Evolutionary conservation across 1,140 invertebrate species (phyloP).

Genomic region (Plectrocnemia conspersa): DNA sequence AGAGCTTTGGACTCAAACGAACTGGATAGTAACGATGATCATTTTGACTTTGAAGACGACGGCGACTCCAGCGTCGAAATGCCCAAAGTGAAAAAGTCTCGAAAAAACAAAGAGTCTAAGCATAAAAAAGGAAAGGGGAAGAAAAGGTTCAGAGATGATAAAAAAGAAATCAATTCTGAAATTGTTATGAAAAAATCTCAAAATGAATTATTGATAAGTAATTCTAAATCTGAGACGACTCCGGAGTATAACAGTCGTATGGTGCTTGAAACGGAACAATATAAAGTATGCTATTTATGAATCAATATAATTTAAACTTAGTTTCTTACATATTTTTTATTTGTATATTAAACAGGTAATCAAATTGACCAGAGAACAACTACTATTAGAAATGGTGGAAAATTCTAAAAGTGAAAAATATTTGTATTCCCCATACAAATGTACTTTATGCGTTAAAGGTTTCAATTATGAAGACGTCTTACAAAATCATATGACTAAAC

Average conservation of each 20-base stretch:
- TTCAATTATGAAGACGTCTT: slow-evolving; percentile 49
- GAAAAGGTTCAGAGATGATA: not conserved
- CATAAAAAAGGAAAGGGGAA: slow-evolving; percentile 12
- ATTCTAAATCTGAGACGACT: too few relatives aligned
- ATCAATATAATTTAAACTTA: slow-evolving; percentile 4
- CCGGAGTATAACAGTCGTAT: slow-evolving; percentile 27
- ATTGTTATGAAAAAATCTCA: not conserved
- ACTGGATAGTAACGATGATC: not conserved
- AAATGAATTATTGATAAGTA: not conserved
- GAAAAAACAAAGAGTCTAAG: slow-evolving; percentile 9
- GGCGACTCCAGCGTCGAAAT: slow-evolving; percentile 6
- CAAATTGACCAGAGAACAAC: slow-evolving; percentile 20
- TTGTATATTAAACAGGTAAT: slow-evolving; percentile 23
- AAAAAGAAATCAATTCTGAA: slow-evolving; percentile 2
- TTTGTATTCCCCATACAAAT: slow-evolving; percentile 41
- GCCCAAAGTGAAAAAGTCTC: not conserved
- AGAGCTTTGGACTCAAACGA: not conserved
- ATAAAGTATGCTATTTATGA: slow-evolving; percentile 20
- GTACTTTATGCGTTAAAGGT: slow-evolving; percentile 44
- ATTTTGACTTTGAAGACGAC: slow-evolving; percentile 1
- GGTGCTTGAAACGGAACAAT: slow-evolving; percentile 32
- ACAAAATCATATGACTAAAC: slow-evolving; percentile 42
- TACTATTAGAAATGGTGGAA: slow-evolving; percentile 24
- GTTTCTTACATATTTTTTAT: not conserved
- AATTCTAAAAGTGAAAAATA: slow-evolving; percentile 38